Conservation (phyloP, 2,113 vertebrate genomes). For the Lynx canadensis region DNA sequence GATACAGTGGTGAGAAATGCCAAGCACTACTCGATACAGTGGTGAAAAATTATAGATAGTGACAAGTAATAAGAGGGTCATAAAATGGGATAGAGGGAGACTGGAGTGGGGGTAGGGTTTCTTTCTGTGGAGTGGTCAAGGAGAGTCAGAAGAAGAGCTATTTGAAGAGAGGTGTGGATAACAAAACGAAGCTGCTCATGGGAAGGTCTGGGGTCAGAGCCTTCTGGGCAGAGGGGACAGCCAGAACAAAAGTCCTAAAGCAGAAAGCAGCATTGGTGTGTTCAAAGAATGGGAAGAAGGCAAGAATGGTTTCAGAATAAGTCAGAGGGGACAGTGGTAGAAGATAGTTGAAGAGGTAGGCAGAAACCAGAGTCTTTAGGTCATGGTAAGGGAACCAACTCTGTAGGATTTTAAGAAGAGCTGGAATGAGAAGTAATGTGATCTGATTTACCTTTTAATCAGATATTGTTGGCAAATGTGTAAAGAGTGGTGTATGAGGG, state of each 20-base stretch:
- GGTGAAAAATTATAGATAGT: background rate
- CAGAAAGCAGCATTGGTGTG: background rate
- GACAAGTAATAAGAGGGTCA: background rate
- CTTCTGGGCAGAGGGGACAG: background rate
- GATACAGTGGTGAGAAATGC: background rate
- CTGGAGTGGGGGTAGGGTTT: background rate
- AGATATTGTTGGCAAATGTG: background rate
- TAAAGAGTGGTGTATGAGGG: background rate
- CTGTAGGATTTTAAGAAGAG: constrained; percentile 33
- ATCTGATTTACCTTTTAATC: constrained; percentile 8
- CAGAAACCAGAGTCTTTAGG: background rate
- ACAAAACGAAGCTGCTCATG: background rate
- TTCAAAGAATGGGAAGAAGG: background rate
- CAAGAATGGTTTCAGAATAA: background rate
- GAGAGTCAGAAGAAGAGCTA: background rate
- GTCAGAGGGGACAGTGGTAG: background rate
- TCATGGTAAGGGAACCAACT: background rate
- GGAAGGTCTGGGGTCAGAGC: background rate
- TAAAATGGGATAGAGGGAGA: background rate
- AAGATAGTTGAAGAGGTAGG: background rate
- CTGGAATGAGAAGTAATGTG: background rate
- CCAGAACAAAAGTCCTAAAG: background rate
- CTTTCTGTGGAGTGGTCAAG: background rate
- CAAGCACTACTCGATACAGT: background rate
- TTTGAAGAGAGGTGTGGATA: constrained; percentile 18